These are phyloP conservation scores for Fulica atra DNA, from an alignment of 2,113 vertebrate species.

Conservation along the genomic window DNA sequence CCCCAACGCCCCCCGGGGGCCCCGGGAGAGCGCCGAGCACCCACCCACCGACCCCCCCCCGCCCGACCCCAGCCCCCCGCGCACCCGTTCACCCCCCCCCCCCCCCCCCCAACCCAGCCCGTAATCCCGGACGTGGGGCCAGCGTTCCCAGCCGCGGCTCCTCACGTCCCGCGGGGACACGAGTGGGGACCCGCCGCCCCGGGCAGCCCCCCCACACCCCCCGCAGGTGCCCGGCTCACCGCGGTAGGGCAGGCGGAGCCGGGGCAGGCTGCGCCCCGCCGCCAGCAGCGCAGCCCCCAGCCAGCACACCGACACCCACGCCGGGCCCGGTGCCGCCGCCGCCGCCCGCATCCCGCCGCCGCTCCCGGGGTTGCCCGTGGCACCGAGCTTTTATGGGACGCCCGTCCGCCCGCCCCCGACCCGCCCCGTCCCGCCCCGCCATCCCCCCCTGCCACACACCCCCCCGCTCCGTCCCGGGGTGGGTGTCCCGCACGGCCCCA, in stretches of 20 bases:
- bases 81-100: no score
- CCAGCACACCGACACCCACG: slow-evolving; percentile 42
- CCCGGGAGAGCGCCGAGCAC: not conserved
- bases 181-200: not conserved
- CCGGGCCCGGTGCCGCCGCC: not conserved
- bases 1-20: not conserved
- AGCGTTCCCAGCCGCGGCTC: not conserved
- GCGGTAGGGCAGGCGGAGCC: slow-evolving; percentile 72
- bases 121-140: not conserved
- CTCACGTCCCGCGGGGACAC: no score
- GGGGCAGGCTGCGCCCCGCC: slow-evolving; percentile 51
- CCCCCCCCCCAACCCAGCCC: no score
- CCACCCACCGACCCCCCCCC: not conserved
- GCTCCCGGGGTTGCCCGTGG: not conserved
- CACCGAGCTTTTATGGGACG: not conserved
- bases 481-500: not conserved
- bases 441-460: not conserved
- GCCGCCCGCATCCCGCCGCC: not conserved
- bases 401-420: not conserved
- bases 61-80: not conserved
- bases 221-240: slow-evolving; percentile 58
- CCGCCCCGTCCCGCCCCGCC: not conserved
- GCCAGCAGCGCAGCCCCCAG: slow-evolving; percentile 39
- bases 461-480: not conserved
- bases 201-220: not conserved